Conservation (phyloP, 2,113 vertebrate species). For the Lethenteron reissneri region DNA sequence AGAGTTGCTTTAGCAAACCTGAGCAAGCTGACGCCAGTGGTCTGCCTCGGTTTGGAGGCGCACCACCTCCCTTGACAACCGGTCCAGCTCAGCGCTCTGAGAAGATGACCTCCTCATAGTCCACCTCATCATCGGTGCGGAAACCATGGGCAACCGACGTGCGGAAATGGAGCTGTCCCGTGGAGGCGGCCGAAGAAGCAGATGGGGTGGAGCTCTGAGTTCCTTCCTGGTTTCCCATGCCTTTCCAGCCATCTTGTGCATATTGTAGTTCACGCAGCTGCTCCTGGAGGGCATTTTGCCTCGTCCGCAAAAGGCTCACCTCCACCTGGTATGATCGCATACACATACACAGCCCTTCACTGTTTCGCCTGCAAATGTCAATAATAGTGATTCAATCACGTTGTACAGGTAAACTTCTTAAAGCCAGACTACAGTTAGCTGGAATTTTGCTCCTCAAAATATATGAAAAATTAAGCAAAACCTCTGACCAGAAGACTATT, state of each 20-base stretch:
- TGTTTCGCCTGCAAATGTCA: too few relatives aligned
- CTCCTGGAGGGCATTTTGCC: slow-evolving; percentile 61
- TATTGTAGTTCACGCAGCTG: slow-evolving; percentile 50
- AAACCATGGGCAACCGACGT: slow-evolving; percentile 33
- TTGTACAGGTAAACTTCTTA: too few relatives aligned
- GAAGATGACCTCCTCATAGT: slow-evolving; percentile 69
- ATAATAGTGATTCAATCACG: too few relatives aligned
- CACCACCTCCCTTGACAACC: slow-evolving; percentile 51
- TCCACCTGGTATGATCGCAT: slow-evolving; percentile 36
- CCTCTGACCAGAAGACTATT: too few relatives aligned
- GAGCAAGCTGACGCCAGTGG: slow-evolving; percentile 63
- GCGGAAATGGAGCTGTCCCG: slow-evolving; percentile 20
- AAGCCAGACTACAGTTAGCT: too few relatives aligned
- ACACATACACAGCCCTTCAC: too few relatives aligned
- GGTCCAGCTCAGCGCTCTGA: slow-evolving; percentile 93
- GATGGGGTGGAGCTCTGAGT: slow-evolving; percentile 15
- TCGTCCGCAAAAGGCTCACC: slow-evolving; percentile 74
- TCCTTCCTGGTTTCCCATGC: too few relatives aligned
- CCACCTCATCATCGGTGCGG: slow-evolving; percentile 61
- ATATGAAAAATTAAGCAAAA: too few relatives aligned
- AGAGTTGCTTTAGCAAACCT: slow-evolving; percentile 25
- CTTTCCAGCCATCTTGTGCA: slow-evolving; percentile 10
- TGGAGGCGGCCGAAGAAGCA: slow-evolving; percentile 19
- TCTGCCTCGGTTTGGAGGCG: slow-evolving; percentile 51
- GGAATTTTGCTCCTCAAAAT: too few relatives aligned